Base-by-base conservation (phyloP, 2,113 vertebrate genomes). In the Turdus rufiventris region DNA sequence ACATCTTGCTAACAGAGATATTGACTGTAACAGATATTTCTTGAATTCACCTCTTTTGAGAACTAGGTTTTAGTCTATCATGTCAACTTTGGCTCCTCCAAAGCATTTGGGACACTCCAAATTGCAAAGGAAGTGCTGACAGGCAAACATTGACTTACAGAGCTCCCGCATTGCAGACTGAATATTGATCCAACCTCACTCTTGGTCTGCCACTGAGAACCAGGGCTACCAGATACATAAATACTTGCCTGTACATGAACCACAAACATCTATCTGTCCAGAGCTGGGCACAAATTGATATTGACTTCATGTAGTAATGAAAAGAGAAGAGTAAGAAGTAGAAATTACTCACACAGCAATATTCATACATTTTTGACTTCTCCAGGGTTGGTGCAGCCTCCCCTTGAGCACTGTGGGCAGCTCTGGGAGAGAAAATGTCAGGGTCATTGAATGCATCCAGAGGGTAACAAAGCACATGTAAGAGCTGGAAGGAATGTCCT, bases 401-500 rank as follows among this genome's bases (percentile, higher is more conserved):
- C 17, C 13, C 29, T 36, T 6, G 12, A 47, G 14, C 6, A 8
- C 24, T 33, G 7, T 38, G 63, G 26, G 51, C 14, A 38, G 31
- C 15, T 76, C 33, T 43, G 24, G 34, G 18, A 10, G n/a, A 67
- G 33, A 78, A 15, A 33, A 34, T 0, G 1, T 28, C 36, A 56
- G 43, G 6, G 28, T 45, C 6, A 8, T n/a, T 38, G 14, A 56
- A n/a, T 5, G 18, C 1, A 8, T 43, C 6, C 36, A 61, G 66
- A 72, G 8, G 20, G 29, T 8, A 36, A 8, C 6, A 60, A 60
- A 42, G 9, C 38, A 18, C 0, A 0, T 18, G 40, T 48, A 65
- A 18, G 40, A 23, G 9, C 33, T 60, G 26, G 34, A 75, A 40
- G n/a, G 14, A 42, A 23, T 18, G 9, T 54, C 14, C 25, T 61